Evolutionary conservation across 2,888 invertebrate genomes (phyloP), one percentile per base, ranked within the genome.

Genomic region (Trichacis sp.): DNA sequence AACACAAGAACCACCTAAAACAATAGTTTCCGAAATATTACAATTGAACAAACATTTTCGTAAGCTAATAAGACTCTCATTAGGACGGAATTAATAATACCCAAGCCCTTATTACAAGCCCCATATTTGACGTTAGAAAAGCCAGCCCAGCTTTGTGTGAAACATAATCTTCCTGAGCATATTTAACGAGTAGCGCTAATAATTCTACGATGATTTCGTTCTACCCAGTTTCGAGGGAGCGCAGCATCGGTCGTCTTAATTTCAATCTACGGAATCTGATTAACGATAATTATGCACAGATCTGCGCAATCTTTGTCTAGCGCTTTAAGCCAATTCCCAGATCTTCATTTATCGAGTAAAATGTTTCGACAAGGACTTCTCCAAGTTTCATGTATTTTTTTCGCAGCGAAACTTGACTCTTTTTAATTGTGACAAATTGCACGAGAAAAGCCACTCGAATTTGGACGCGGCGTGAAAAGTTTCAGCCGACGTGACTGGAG

Each of bases 201-300:
- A 33, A 33, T 33, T 33, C n/a, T n/a, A 9, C 33, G 11, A 33
- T 9, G 11, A 46, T 42, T 42, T 33, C 49, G 47, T 55, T 56
- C 60, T 57, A 48, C 51, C 20, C n/a, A 33, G 46, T 48, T 64
- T 58, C 20, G 40, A 57, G 30, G 40, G 46, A 33, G 53, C 36
- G 49, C 53, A 64, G 50, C 45, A 33, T 57, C 51, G 51, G 47
- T 30, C 54, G 58, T 29, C 66, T 73, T 73, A 77, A 75, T 76
- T 76, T 77, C 74, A 76, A 77, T 74, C 74, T 71, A 63, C 69
- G 61, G 72, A 74, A 74, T 74, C 71, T 75, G 72, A 73, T 78
- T 77, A 77, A 72, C 72, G 74, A 74, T 77, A 76, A 77, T 78
- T 78, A 77, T n/a, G n/a, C n/a, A n/a, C n/a, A n/a, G n/a, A n/a